A percentile compares a stretch with the other conserved stretches of the same genome.
phyloP scores from a whole-genome alignment of 2,888 invertebrate species.

The Zaprionus lineosus region DNA sequence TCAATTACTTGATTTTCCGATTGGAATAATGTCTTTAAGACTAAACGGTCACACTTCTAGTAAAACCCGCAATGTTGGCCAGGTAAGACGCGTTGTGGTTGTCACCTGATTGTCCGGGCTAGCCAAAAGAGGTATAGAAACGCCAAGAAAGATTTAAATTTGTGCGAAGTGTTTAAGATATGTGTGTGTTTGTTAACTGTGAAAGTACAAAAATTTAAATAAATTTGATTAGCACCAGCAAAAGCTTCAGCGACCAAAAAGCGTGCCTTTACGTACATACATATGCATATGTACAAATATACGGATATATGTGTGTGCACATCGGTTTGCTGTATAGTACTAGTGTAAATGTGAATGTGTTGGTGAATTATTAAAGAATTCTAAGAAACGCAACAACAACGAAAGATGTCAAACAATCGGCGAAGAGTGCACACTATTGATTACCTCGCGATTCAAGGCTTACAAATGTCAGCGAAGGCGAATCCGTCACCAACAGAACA shows the following conservation, averaged over 20 bases:
- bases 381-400: constrained; percentile 54
- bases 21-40: constrained; percentile 7
- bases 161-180: constrained; percentile 30
- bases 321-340: constrained; percentile 1
- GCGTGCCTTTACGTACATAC: constrained; percentile 21
- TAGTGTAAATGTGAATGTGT: constrained; percentile 5
- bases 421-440: constrained; percentile 67
- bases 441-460: constrained; percentile 59
- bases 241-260: constrained; percentile 12
- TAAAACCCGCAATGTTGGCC: constrained; percentile 43
- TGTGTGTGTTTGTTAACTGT: constrained; percentile 51
- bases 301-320: background rate
- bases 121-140: constrained; percentile 9
- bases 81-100: constrained; percentile 54
- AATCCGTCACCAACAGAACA: constrained; percentile 8
- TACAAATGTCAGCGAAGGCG: constrained; percentile 44
- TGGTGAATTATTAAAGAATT: constrained; percentile 37
- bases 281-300: constrained; percentile 1
- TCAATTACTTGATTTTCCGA: constrained; percentile 28
- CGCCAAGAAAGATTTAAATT: constrained; percentile 13
- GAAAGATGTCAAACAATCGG: constrained; percentile 63
- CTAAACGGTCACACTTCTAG: constrained; percentile 35
- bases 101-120: constrained; percentile 53
- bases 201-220: constrained; percentile 66
- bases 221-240: constrained; percentile 60